Evolutionary conservation across 35 echinoderm and acorn worm species (phyloP), one percentile per base, ranked within the genome.

Genomic region (Amphiura filiformis): DNA sequence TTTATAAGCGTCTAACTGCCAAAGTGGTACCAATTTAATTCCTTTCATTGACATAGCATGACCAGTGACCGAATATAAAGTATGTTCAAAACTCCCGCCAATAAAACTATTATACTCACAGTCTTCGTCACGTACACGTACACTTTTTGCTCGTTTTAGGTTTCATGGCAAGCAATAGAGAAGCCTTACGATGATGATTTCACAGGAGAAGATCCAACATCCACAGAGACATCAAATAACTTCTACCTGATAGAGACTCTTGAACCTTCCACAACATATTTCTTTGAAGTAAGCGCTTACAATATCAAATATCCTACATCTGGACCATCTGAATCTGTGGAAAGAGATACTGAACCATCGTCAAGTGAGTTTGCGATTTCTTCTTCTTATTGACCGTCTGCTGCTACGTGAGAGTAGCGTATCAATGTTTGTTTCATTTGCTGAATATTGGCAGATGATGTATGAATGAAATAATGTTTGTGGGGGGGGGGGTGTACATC

Each of bases 161-260:
- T 70, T 26, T 2, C 26, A 11, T 70, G 61, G 61, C 17, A 70
- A 30, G 61, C 61, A 13, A 70, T 70, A 26, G 61, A 70, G 3
- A 70, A 70, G 61, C 61, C 61, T 70, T 70, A 70, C 61, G 61
- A 70, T 70, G 61, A 70, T 26, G 28, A 70, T 70, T 70, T 70
- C 26, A n/a, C 3, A 4, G 61, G 61, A 18, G 61, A 70, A 30
- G 7, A 5, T 70, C 28, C 61, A 70, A n/a, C 7, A 70, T 2
- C 26, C 2, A n/a, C 26, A 15, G 2, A 70, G 7, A 70, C 61
- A 30, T 15, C 11, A 13, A 30, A n/a, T 4, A 70, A 5, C 61
- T n/a, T 30, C 28, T 70, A 70, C 61, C 2, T n/a, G 2, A n/a
- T 70, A 70, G 17, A 18, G 26, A 1, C 15, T 15, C 61, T 70